Percentiles rank a stretch among this genome's conserved stretches.
Evolutionary conservation across 2,797 vertebrate species (phyloP).

Genomic region (Clarias pachynema): DNA sequence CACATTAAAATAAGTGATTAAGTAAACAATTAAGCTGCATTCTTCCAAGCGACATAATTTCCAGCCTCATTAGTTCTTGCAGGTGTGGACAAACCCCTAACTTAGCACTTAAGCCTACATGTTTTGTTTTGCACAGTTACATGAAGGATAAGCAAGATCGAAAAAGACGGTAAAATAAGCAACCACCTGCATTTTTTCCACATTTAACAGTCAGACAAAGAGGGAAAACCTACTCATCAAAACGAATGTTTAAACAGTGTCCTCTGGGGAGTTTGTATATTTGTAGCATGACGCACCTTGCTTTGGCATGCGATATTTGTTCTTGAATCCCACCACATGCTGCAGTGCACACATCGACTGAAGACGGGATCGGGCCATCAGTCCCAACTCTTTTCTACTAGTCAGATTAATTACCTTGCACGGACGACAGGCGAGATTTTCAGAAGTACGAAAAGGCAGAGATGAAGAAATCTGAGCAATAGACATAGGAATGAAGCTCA

Average conservation of each 20-base stretch:
- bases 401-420: neutral
- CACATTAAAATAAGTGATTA: no score
- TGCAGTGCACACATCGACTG: neutral
- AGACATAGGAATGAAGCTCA: neutral
- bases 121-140: neutral
- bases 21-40: neutral
- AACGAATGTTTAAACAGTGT: neutral
- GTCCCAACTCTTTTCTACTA: neutral
- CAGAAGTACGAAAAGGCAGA: neutral
- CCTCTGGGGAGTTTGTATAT: neutral
- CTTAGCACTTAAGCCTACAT: neutral
- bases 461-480: conserved; percentile 6
- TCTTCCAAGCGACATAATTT: neutral
- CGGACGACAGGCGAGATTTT: neutral
- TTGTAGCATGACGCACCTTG: neutral
- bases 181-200: neutral
- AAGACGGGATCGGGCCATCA: neutral
- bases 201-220: neutral
- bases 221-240: neutral
- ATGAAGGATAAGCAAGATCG: neutral
- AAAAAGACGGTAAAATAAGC: neutral
- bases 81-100: neutral
- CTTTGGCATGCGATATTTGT: neutral
- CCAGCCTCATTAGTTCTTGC: neutral
- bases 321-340: conserved; percentile 32